phyloP scores from a whole-genome alignment of 2,888 invertebrate genomes.

The Phyllotreta striolata region DNA sequence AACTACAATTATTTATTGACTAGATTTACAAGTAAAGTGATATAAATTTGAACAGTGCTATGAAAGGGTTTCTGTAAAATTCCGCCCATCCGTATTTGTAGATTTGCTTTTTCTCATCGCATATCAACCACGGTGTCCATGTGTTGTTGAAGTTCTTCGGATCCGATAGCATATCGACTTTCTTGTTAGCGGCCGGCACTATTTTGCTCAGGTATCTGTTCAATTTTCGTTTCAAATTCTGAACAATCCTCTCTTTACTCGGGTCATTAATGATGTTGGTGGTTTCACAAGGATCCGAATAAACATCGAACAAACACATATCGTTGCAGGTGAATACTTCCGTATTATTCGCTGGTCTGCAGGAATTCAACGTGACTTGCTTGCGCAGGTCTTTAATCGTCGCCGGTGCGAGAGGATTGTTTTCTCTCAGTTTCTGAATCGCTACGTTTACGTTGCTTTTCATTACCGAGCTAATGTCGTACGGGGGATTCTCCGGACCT shows the following conservation, averaged over 20 bases:
- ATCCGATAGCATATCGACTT: conserved; percentile 48
- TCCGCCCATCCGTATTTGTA: too few relatives aligned
- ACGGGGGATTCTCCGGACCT: conserved; percentile 43
- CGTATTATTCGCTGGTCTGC: conserved; percentile 21
- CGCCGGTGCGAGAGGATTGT: conserved; percentile 27
- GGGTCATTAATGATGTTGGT: conserved; percentile 47
- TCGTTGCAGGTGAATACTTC: conserved; percentile 36
- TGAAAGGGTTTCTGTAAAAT: too few relatives aligned
- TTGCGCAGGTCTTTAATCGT: conserved; percentile 26
- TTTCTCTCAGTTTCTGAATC: conserved; percentile 41
- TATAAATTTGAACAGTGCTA: too few relatives aligned
- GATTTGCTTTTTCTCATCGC: background rate
- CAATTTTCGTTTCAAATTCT: conserved; percentile 43
- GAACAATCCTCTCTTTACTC: conserved; percentile 38
- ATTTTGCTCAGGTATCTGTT: conserved; percentile 32
- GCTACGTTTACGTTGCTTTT: conserved; percentile 50
- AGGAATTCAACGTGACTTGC: conserved; percentile 39
- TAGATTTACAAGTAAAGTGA: too few relatives aligned
- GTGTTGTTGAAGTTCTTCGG: conserved; percentile 51
- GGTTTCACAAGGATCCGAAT: conserved; percentile 56
- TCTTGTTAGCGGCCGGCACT: conserved; percentile 46
- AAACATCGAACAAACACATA: conserved; percentile 54
- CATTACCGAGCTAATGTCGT: conserved; percentile 47
- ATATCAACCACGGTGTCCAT: conserved; percentile 52
- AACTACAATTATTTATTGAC: too few relatives aligned